Conservation (phyloP, 2,113 vertebrate genomes). For the Corythornis vintsioides region DNA sequence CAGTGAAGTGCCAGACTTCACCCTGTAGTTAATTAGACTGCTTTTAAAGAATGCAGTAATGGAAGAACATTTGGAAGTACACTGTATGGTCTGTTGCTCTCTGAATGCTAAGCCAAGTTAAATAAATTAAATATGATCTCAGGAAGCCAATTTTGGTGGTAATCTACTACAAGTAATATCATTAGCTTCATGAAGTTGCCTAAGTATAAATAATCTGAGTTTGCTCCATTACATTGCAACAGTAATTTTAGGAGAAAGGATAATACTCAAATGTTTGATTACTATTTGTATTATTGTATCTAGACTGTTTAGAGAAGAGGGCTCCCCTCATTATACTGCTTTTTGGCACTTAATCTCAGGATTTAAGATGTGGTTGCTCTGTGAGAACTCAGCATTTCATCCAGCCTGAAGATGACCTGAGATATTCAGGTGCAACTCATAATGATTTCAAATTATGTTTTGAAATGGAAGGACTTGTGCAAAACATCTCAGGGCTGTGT, state of each 20-base stretch:
- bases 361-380: neutral
- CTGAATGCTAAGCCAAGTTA: neutral
- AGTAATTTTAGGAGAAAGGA: neutral
- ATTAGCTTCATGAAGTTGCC: neutral
- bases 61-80: neutral
- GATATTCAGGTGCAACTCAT: neutral
- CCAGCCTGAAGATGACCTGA: neutral
- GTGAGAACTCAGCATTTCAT: neutral
- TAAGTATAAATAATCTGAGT: neutral
- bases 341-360: neutral
- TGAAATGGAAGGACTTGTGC: neutral
- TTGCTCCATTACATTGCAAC: neutral
- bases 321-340: neutral
- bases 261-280: neutral
- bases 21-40: conserved; percentile 17
- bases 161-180: neutral
- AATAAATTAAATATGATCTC: neutral
- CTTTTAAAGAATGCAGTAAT: neutral
- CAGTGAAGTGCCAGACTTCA: neutral
- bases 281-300: neutral
- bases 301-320: neutral
- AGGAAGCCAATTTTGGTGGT: neutral
- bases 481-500: neutral
- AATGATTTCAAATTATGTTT: neutral
- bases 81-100: neutral